Evolutionary conservation across 2,888 invertebrate genomes (phyloP).

Genomic region (Andrena marginata): DNA sequence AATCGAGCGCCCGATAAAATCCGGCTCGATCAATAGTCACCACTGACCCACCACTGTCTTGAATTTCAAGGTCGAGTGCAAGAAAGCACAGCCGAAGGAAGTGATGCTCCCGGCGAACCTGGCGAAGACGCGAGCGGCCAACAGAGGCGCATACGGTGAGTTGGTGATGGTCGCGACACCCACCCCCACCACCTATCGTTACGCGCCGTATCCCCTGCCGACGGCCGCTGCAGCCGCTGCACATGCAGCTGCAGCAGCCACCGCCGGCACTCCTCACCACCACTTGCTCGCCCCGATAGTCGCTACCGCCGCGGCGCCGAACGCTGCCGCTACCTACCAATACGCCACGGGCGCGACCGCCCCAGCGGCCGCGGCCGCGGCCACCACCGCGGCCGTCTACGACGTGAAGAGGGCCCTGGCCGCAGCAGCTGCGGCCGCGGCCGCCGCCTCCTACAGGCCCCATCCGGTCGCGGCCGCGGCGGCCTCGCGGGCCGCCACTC

Average conservation of each 20-base stretch:
- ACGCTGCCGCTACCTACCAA: constrained; percentile 80
- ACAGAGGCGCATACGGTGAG: constrained; percentile 99
- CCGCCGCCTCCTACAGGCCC: constrained; percentile 87
- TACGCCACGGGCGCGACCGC: constrained; percentile 84
- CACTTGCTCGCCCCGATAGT: constrained; percentile 82
- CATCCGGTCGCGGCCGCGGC: constrained; percentile 86
- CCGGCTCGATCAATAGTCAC: background rate
- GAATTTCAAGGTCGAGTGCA: constrained; percentile 97
- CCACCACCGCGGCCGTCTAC: constrained; percentile 84
- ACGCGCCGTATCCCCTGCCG: constrained; percentile 84
- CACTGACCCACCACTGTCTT: constrained; percentile 31
- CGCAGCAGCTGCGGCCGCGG: constrained; percentile 85
- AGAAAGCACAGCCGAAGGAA: constrained; percentile 99
- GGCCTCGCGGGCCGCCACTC: constrained; percentile 85
- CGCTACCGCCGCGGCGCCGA: constrained; percentile 81
- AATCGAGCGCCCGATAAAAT: no score
- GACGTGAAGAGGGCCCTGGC: constrained; percentile 87
- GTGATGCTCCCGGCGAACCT: constrained; percentile 99
- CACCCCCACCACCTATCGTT: constrained; percentile 86
- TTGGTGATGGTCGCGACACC: constrained; percentile 94
- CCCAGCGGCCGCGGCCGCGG: constrained; percentile 84
- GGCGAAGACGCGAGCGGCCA: constrained; percentile 97
- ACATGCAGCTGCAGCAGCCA: constrained; percentile 79
- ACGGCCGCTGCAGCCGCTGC: constrained; percentile 84
- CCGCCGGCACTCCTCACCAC: constrained; percentile 80